phyloP scores from a whole-genome alignment of 2,888 invertebrate genomes.

The Dasysyrphus tricinctus region DNA sequence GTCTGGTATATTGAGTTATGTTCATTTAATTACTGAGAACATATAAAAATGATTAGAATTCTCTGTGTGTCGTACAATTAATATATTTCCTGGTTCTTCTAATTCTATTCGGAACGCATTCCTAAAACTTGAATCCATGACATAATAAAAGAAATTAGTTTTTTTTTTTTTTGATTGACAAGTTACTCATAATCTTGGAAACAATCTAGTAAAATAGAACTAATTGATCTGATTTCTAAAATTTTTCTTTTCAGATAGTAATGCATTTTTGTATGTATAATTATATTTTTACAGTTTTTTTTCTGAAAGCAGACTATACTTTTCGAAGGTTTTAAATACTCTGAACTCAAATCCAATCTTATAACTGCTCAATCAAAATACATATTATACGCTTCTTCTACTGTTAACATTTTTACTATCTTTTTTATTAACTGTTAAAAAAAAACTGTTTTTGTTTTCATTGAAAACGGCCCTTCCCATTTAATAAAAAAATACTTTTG shows the following conservation, averaged over 20 bases:
- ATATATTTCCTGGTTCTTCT: conserved; percentile 52
- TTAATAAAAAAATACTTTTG: too few relatives aligned
- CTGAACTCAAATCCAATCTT: too few relatives aligned
- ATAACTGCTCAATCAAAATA: too few relatives aligned
- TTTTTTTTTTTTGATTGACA: background rate
- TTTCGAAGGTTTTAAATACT: too few relatives aligned
- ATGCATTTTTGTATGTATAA: too few relatives aligned
- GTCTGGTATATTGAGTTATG: conserved; percentile 48
- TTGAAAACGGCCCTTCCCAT: too few relatives aligned
- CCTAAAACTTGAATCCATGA: background rate
- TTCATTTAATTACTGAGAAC: conserved; percentile 29
- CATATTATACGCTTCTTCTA: too few relatives aligned
- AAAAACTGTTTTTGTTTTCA: too few relatives aligned
- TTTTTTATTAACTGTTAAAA: too few relatives aligned
- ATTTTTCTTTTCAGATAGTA: background rate
- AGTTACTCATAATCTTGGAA: background rate
- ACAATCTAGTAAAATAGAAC: background rate
- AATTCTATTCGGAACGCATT: conserved; percentile 21
- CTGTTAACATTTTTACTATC: too few relatives aligned
- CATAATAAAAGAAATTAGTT: background rate
- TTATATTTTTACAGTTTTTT: too few relatives aligned
- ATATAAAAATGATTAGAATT: conserved; percentile 47
- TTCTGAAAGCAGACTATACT: too few relatives aligned
- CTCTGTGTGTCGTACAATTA: conserved; percentile 42
- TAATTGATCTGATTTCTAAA: background rate